A percentile compares a stretch with the other conserved stretches of the same genome.
These are phyloP conservation scores for Trachelipus rathkii DNA, from an alignment of 1,140 invertebrate genomes.

Conservation along the genomic window DNA sequence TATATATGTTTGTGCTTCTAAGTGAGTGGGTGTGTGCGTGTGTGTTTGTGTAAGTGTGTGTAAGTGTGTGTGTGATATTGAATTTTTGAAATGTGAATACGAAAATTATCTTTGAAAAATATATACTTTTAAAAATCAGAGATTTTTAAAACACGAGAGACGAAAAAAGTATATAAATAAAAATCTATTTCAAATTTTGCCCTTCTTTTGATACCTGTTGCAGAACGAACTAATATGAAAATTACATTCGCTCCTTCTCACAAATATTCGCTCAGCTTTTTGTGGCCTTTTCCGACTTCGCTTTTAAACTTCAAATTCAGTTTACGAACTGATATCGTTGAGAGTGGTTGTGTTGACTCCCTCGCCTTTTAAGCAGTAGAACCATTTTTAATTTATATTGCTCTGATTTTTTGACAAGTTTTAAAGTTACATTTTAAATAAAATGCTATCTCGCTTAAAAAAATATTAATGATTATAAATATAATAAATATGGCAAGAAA, in stretches of 20 bases:
- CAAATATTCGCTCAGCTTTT: background rate
- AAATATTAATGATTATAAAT: background rate
- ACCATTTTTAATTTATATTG: background rate
- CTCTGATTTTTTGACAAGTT: background rate
- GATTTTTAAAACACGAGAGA: too few relatives aligned
- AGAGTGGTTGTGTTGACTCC: background rate
- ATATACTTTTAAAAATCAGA: too few relatives aligned
- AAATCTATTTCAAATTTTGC: constrained; percentile 3
- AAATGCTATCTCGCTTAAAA: background rate
- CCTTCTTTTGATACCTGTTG: background rate
- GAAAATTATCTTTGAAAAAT: too few relatives aligned
- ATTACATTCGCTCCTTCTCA: background rate
- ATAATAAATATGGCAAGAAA: background rate
- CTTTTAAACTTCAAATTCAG: background rate
- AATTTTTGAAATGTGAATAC: too few relatives aligned
- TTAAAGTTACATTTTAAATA: background rate
- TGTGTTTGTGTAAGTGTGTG: too few relatives aligned
- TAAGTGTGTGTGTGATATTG: too few relatives aligned
- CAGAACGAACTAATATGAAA: background rate
- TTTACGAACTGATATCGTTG: background rate
- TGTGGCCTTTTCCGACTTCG: background rate
- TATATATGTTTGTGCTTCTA: too few relatives aligned
- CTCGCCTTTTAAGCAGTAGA: too few relatives aligned
- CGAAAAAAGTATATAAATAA: too few relatives aligned
- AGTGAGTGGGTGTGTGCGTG: too few relatives aligned